Evolutionary conservation across 1,140 invertebrate genomes (phyloP), one percentile per base, ranked within the genome.

Genomic region (Amyelois transitella): DNA sequence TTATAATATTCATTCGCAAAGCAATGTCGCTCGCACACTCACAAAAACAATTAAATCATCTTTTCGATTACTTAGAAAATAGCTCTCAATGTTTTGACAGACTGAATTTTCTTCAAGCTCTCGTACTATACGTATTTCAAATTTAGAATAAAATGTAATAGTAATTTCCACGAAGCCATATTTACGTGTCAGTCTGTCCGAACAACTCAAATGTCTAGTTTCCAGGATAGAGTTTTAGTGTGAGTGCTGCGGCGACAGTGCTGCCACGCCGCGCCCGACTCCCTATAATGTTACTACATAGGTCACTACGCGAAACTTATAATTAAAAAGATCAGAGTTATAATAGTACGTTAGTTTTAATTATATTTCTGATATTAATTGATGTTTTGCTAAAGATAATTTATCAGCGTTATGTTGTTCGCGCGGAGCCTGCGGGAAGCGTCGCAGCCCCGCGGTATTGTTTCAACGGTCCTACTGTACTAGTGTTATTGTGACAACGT

Each of bases 281-380:
- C 67, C 56, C 47, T 58, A n/a, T n/a, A 62, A 71, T 66, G 70
- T 73, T 77, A 64, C 62, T 81, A 78, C 66, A 69, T 74, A 77
- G 79, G 72, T 73, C 62, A 69, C 77, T 86, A 81, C 58, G 67
- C 68, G 64, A 82, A 80, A 77, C 69, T 74, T 61, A 62, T 72
- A 69, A 68, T 71, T 67, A 71, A 78, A 74, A 74, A 64, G 69
- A 68, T 76, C 72, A 85, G 77, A 84, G 77, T 80, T 84, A 85
- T 87, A 85, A 82, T 87, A 87, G 84, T 85, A 77, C 75, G 84
- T 85, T 87, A 87, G 84, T 84, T 84, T 85, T 85, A 86, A 85
- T 87, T 83, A 84, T 87, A 85, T 84, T 87, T 85, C 81, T 85
- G 79, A 85, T 83, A 87, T 81, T 85, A 80, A 85, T 85, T 82